These are phyloP conservation scores for Pollicipes pollicipes DNA, from an alignment of 1,140 invertebrate species.

Conservation along the genomic window DNA sequence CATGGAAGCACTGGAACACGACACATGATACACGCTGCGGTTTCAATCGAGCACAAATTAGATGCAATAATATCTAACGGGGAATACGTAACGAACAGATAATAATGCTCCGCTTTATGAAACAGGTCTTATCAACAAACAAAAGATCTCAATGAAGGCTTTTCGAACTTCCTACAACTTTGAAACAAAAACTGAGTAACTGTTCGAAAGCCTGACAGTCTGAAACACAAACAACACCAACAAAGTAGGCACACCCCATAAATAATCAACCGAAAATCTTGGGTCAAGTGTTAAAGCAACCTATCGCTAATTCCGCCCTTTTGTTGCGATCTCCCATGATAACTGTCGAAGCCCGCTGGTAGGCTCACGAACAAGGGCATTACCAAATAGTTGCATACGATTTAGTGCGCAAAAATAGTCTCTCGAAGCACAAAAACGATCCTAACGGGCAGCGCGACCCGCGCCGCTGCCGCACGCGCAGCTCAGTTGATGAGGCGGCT, in stretches of 20 bases:
- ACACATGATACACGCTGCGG: background rate
- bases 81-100: too few relatives aligned
- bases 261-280: background rate
- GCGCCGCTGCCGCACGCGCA: too few relatives aligned
- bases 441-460: background rate
- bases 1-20: background rate
- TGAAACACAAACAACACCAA: background rate
- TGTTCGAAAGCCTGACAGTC: background rate
- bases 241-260: background rate
- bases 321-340: background rate
- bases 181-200: background rate
- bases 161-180: background rate
- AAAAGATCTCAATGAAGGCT: background rate
- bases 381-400: too few relatives aligned
- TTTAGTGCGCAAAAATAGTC: background rate
- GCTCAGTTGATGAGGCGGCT: background rate
- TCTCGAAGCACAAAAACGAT: background rate
- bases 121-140: background rate
- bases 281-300: background rate
- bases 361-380: background rate
- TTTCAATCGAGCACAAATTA: too few relatives aligned
- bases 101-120: background rate
- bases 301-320: background rate
- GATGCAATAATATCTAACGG: too few relatives aligned
- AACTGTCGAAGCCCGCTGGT: too few relatives aligned